Evolutionary conservation across 2,888 invertebrate species (phyloP).

Genomic region (Nymphalis c-album): DNA sequence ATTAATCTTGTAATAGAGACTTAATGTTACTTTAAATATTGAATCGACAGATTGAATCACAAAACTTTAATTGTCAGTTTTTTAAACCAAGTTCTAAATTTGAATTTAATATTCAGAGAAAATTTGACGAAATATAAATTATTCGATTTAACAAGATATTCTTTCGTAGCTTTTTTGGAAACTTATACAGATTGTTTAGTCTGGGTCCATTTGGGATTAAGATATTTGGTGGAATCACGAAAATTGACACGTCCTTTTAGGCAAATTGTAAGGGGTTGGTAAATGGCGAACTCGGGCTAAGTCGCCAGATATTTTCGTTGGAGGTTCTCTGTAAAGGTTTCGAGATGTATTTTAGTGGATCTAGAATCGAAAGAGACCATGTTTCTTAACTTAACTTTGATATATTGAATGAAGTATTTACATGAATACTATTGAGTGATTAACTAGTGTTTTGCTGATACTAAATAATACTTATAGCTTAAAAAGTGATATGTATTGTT

Average conservation of each 20-base stretch:
- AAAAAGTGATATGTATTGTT: background rate
- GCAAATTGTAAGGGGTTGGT: slow-evolving; percentile 34
- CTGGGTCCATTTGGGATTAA: slow-evolving; percentile 33
- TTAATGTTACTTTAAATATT: background rate
- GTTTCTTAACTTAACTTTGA: background rate
- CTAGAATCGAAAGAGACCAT: background rate
- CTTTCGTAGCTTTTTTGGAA: background rate
- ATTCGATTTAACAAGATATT: background rate
- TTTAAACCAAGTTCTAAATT: background rate
- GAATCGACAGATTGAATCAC: slow-evolving; percentile 14
- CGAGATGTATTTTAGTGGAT: slow-evolving; percentile 14
- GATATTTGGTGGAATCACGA: slow-evolving; percentile 31
- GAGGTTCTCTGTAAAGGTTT: slow-evolving; percentile 12
- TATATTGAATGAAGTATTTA: background rate
- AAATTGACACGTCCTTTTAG: slow-evolving; percentile 37
- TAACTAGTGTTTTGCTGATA: background rate
- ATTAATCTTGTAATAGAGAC: slow-evolving; percentile 4
- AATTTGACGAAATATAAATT: slow-evolving; percentile 4
- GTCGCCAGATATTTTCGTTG: slow-evolving; percentile 15
- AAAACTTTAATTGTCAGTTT: background rate
- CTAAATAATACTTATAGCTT: background rate
- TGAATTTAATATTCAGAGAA: background rate
- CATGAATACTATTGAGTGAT: background rate
- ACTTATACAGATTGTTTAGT: slow-evolving; percentile 19
- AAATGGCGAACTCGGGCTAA: slow-evolving; percentile 26